Evolutionary conservation across 2,888 invertebrate genomes (phyloP).

Genomic region (Cheilosia grossa): DNA sequence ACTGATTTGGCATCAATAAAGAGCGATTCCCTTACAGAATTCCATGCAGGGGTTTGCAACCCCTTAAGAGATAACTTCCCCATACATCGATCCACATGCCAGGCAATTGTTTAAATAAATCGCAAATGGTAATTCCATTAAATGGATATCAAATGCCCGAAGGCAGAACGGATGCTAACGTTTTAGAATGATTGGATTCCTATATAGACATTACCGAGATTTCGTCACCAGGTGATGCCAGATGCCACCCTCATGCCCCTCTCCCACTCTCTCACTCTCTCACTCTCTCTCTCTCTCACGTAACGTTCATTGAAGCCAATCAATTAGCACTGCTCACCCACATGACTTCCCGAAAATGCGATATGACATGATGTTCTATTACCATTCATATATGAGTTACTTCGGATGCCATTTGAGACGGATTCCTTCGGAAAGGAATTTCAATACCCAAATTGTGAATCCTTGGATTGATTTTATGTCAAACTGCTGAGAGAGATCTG

Average conservation of each 20-base stretch:
- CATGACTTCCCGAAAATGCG: background rate
- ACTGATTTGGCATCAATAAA: constrained; percentile 15
- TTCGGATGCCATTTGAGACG: background rate
- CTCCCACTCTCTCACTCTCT: background rate
- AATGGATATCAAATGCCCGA: constrained; percentile 11
- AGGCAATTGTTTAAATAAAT: constrained; percentile 18
- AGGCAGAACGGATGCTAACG: background rate
- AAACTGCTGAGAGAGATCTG: background rate
- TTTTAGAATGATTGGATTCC: constrained; percentile 28
- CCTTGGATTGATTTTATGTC: background rate
- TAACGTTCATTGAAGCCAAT: background rate
- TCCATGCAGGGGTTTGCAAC: background rate
- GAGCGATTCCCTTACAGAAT: background rate
- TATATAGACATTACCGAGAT: background rate
- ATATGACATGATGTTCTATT: background rate
- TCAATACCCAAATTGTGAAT: background rate
- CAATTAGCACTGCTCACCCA: background rate
- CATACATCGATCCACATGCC: background rate
- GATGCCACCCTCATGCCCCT: background rate
- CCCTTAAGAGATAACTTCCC: background rate
- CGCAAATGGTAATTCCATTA: constrained; percentile 13
- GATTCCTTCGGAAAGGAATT: background rate
- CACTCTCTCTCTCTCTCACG: background rate
- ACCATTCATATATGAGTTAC: background rate
- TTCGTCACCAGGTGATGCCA: constrained; percentile 1